These are phyloP conservation scores for Heliconius himera DNA, from an alignment of 1,140 invertebrate genomes.

Conservation along the genomic window DNA sequence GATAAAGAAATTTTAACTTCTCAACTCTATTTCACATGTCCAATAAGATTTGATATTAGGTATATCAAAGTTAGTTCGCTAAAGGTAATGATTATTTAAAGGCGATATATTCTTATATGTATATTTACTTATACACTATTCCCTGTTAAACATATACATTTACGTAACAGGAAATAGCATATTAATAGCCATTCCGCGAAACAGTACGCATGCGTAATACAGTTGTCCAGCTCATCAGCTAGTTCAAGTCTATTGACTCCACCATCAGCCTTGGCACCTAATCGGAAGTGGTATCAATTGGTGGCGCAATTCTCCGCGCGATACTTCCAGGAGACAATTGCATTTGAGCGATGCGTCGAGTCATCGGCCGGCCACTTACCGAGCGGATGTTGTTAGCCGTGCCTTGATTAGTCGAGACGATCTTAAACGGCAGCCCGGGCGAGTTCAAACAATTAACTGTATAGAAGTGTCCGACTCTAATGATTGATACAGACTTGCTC, in stretches of 20 bases:
- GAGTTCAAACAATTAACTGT: conserved; percentile 81
- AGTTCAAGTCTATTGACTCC: conserved; percentile 61
- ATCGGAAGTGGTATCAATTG: conserved; percentile 75
- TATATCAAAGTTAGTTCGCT: no score
- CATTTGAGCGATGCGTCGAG: conserved; percentile 69
- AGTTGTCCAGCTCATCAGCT: conserved; percentile 14
- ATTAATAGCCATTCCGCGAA: conserved; percentile 1
- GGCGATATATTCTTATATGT: no score
- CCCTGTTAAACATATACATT: background rate
- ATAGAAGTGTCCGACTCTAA: conserved; percentile 81
- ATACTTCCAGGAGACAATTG: conserved; percentile 68
- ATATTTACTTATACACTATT: no score
- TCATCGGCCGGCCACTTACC: conserved; percentile 74
- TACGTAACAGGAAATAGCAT: background rate
- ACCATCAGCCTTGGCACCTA: conserved; percentile 69
- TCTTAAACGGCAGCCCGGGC: conserved; percentile 73
- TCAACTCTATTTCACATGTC: no score
- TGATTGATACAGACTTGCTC: conserved; percentile 78
- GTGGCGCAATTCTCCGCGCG: conserved; percentile 60
- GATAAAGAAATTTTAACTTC: no score
- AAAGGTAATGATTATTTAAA: no score
- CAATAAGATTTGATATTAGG: no score
- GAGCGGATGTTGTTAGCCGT: conserved; percentile 78
- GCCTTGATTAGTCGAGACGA: conserved; percentile 78
- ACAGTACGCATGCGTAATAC: conserved; percentile 14